These are phyloP conservation scores for Heptranchias perlo DNA, from an alignment of 2,113 vertebrate species.

Conservation along the genomic window DNA sequence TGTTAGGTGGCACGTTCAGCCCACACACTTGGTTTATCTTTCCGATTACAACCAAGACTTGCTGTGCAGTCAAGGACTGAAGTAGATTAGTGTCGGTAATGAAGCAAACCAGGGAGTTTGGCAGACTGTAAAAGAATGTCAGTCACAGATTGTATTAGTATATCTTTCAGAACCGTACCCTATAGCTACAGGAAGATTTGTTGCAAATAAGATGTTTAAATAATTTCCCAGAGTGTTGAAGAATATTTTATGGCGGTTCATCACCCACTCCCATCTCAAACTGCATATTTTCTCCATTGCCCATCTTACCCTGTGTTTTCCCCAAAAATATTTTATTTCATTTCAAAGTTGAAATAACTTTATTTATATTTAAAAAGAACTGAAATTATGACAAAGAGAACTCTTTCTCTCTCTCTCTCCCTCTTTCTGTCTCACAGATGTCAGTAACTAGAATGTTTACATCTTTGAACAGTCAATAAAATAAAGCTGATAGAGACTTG, in stretches of 20 bases:
- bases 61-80: neutral
- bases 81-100: neutral
- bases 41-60: neutral
- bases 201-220: neutral
- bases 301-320: neutral
- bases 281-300: neutral
- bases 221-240: neutral
- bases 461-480: neutral
- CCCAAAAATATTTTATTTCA: neutral
- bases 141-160: neutral
- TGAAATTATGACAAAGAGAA: neutral
- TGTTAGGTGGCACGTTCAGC: neutral
- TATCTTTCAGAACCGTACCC: neutral
- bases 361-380: too few relatives aligned
- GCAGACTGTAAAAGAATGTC: conserved; percentile 32
- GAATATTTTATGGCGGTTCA: neutral
- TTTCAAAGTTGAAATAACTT: neutral
- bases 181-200: too few relatives aligned
- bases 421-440: neutral
- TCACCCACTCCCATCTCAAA: neutral
- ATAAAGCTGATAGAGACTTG: too few relatives aligned
- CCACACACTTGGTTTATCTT: conserved; percentile 4
- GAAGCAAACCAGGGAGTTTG: conserved; percentile 39
- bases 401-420: neutral
- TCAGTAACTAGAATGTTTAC: neutral